Evolutionary conservation across 2,888 invertebrate genomes (phyloP).

Genomic region (Leptarthrus brevirostris): DNA sequence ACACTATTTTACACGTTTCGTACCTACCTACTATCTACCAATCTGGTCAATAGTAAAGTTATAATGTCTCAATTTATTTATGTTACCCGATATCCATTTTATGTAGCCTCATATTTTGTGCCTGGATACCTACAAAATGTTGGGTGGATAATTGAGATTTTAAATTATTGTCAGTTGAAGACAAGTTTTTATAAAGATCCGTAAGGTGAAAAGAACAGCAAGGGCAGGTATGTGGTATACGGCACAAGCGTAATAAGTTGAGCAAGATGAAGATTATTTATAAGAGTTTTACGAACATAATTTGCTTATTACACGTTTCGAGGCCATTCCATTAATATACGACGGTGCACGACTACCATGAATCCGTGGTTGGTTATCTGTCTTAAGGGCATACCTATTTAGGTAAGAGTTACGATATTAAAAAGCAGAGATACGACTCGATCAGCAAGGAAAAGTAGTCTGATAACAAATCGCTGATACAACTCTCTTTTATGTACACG

Average conservation of each 20-base stretch:
- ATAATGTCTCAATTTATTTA: slow-evolving; percentile 51
- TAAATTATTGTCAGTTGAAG: slow-evolving; percentile 49
- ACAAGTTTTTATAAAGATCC: slow-evolving; percentile 23
- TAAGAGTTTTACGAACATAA: slow-evolving; percentile 45
- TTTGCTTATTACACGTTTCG: slow-evolving; percentile 50
- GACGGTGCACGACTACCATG: slow-evolving; percentile 27
- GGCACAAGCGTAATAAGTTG: slow-evolving; percentile 1
- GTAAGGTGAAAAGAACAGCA: background rate
- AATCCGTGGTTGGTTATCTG: background rate
- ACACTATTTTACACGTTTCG: slow-evolving; percentile 23
- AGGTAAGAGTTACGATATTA: slow-evolving; percentile 32
- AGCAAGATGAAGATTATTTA: slow-evolving; percentile 46
- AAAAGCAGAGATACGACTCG: slow-evolving; percentile 4
- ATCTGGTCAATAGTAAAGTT: slow-evolving; percentile 37
- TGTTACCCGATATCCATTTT: slow-evolving; percentile 50
- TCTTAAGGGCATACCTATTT: slow-evolving; percentile 37
- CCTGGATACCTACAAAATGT: slow-evolving; percentile 27
- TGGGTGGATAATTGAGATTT: slow-evolving; percentile 51
- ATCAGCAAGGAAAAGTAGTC: background rate
- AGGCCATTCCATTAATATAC: slow-evolving; percentile 42
- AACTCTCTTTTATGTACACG: no score
- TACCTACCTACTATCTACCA: slow-evolving; percentile 12
- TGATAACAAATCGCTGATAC: background rate
- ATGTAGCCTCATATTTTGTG: slow-evolving; percentile 48
- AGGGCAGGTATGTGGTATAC: no score